These are phyloP conservation scores for Brassicogethes aeneus DNA, from an alignment of 2,888 invertebrate species.

Conservation along the genomic window DNA sequence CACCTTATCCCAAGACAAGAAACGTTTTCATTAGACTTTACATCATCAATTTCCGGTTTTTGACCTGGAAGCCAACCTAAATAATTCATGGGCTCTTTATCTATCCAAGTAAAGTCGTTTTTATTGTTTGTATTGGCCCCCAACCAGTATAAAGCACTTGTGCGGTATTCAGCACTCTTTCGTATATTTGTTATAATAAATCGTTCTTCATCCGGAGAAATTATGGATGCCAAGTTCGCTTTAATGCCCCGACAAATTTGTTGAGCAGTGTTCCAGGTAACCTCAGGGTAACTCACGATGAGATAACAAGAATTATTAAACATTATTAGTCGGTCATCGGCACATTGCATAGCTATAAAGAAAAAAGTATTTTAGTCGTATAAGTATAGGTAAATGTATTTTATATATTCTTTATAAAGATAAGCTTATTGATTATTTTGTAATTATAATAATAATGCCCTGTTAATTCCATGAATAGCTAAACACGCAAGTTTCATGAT, in stretches of 20 bases:
- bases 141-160: constrained; percentile 66
- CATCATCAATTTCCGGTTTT: constrained; percentile 29
- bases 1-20: constrained; percentile 52
- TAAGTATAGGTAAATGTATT: no score
- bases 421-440: no score
- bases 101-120: constrained; percentile 54
- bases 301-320: constrained; percentile 68
- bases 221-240: constrained; percentile 60
- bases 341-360: constrained; percentile 55
- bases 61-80: constrained; percentile 57
- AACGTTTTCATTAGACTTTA: neutral
- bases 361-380: neutral
- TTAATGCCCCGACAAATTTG: constrained; percentile 64
- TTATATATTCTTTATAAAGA: no score
- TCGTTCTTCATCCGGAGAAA: constrained; percentile 58
- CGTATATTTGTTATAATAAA: constrained; percentile 62
- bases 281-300: constrained; percentile 67
- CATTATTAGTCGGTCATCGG: constrained; percentile 59
- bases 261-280: constrained; percentile 61
- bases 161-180: constrained; percentile 61
- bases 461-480: no score
- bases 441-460: no score
- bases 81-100: constrained; percentile 47
- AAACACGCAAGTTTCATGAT: no score
- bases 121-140: constrained; percentile 48